Percentiles rank a stretch among this genome's conserved stretches.
Conservation (phyloP, 64 coral and sea anemone genomes). For the Exaiptasia diaphana region DNA sequence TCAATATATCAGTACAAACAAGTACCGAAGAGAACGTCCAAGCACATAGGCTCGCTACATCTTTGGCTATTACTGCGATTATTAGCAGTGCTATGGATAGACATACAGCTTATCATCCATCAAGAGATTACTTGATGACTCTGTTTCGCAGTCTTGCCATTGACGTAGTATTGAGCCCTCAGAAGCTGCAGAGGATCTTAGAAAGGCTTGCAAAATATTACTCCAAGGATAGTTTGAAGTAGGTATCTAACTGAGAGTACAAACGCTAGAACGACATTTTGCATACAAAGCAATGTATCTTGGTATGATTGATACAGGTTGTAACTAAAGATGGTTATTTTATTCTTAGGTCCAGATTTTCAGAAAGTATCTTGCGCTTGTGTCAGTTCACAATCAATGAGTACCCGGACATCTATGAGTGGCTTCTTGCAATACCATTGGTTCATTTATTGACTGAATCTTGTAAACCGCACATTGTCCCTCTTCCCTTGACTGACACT, state of each 20-base stretch:
- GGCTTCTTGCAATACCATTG: background rate
- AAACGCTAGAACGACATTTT: no score
- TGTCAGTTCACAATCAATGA: background rate
- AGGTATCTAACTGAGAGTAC: no score
- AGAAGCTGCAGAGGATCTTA: background rate
- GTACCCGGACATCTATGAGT: background rate
- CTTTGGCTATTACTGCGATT: conserved; percentile 3
- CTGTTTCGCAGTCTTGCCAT: background rate
- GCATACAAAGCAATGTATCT: no score
- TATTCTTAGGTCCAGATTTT: no score
- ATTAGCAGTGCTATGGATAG: background rate
- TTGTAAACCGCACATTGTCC: background rate
- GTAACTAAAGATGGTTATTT: no score
- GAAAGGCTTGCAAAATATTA: background rate
- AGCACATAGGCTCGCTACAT: background rate
- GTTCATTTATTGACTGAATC: background rate
- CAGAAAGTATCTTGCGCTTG: background rate
- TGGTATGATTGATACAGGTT: no score
- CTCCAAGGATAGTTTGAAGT: no score
- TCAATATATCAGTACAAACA: background rate
- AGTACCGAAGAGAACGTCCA: background rate
- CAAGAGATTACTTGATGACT: background rate
- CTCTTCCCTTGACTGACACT: background rate
- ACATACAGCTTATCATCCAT: background rate
- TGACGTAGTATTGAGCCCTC: background rate